These are phyloP conservation scores for Sturmia bella DNA, from an alignment of 2,888 invertebrate genomes.

Conservation along the genomic window DNA sequence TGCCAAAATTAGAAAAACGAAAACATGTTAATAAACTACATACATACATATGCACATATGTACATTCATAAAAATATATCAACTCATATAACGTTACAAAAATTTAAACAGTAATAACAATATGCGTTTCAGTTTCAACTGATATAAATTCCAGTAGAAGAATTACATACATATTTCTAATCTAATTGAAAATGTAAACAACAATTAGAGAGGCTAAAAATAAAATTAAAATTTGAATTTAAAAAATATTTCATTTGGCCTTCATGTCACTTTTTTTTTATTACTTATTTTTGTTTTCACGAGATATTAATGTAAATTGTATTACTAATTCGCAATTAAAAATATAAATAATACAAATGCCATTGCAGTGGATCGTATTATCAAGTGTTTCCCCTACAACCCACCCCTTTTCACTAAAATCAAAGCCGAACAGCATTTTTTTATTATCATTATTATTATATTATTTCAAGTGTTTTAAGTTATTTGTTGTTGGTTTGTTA, in stretches of 20 bases:
- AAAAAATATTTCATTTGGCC: slow-evolving; percentile 45
- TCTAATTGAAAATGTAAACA: slow-evolving; percentile 51
- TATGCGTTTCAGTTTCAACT: slow-evolving; percentile 21
- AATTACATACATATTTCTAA: background rate
- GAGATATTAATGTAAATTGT: slow-evolving; percentile 27
- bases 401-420: background rate
- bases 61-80: background rate
- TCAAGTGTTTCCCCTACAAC: background rate
- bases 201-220: slow-evolving; percentile 32
- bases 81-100: too few species aligned
- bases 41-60: too few species aligned
- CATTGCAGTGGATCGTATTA: background rate
- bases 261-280: slow-evolving; percentile 15
- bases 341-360: slow-evolving; percentile 21
- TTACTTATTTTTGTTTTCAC: slow-evolving; percentile 5
- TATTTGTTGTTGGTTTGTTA: background rate
- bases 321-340: slow-evolving; percentile 16
- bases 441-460: slow-evolving; percentile 13
- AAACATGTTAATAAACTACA: too few species aligned
- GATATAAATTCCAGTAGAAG: too few species aligned
- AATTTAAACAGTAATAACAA: too few species aligned
- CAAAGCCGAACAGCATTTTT: background rate
- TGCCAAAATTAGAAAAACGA: too few species aligned
- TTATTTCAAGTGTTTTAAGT: slow-evolving; percentile 12
- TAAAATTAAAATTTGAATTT: slow-evolving; percentile 15